These are phyloP conservation scores for Nyctalus aviator DNA, from an alignment of 2,797 vertebrate genomes.

Conservation along the genomic window DNA sequence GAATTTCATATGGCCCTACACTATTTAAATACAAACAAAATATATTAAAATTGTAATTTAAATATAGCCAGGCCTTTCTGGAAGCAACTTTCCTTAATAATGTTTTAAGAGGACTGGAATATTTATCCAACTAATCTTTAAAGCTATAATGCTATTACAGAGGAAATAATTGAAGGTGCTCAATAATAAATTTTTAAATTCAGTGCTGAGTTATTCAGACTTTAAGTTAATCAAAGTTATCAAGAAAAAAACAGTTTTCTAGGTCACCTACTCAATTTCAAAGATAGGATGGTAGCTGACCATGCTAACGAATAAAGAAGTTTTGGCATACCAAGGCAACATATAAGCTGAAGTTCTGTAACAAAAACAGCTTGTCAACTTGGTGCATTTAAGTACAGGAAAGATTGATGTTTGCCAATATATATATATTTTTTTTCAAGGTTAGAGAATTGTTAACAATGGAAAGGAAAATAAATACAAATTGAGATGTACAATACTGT, in stretches of 20 bases:
- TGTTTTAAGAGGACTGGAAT: not conserved
- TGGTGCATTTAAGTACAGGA: conserved; percentile 29
- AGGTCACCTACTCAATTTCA: conserved; percentile 41
- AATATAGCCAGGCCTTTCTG: not conserved
- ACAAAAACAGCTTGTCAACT: conserved; percentile 68
- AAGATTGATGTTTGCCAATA: conserved; percentile 74
- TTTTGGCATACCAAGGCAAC: not conserved
- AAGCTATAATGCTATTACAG: not conserved
- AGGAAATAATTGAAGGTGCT: not conserved
- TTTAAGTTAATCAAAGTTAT: conserved; percentile 51
- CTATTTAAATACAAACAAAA: conserved; percentile 41
- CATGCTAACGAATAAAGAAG: conserved; percentile 52
- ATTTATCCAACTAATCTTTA: conserved; percentile 8
- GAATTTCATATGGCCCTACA: conserved; percentile 13
- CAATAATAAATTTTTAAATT: conserved; percentile 42
- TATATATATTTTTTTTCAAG: conserved; percentile 64
- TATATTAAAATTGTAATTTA: conserved; percentile 55
- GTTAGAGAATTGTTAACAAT: conserved; percentile 68
- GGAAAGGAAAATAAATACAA: conserved; percentile 78
- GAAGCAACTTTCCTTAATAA: conserved; percentile 10
- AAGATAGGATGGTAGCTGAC: conserved; percentile 41
- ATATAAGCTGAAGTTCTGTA: conserved; percentile 53
- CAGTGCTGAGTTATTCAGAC: not conserved
- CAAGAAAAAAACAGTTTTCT: not conserved
- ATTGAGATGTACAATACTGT: conserved; percentile 72